Base-by-base conservation (phyloP, 2,113 vertebrate genomes). In the Oenanthe melanoleuca region DNA sequence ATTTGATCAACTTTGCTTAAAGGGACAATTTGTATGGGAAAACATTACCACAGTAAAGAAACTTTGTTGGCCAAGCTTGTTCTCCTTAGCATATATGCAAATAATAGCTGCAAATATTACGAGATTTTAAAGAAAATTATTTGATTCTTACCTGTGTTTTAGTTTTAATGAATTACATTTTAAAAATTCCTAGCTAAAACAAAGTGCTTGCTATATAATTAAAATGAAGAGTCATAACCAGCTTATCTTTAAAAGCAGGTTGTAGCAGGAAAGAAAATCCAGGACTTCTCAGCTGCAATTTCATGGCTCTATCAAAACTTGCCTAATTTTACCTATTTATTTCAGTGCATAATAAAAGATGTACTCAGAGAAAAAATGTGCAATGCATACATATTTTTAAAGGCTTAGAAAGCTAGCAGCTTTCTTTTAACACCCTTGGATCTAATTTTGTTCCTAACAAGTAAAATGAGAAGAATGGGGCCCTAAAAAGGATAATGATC, bases 221-320 rank as follows among this genome's bases (percentile, higher is more conserved):
- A 97, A 96, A 83, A 96, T 91, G 57, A 91, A 94, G 85, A 92
- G 67, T 55, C 79, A 78, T 67, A 80, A 91, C 50, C 60, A 80
- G 84, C 71, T 96, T 80, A 88, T 75, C 88, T 89, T 74, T 91
- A 92, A 86, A 92, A 93, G 44, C 67, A 92, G 73, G 57, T 84
- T 93, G 69, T 79, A 86, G 88, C 17, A 91, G 93, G 80, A 94
- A 95, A 71, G 45, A 90, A 96, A 94, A 89, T 56, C 28, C 74
- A 89, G 80, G 49, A 67, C 40, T 83, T 92, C 72, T 93, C 80
- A 93, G 75, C 89, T 86, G 70, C 61, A 67, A 72, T 29, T 67
- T 92, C 73, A 67, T 45, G 70, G 24, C 8, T 82, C 71, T 91
- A 84, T 95, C 50, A 65, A 92, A 85, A 87, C n/a, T 86, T 89